Evolutionary conservation across 1,140 invertebrate genomes (phyloP).

Genomic region (Formica selysi): DNA sequence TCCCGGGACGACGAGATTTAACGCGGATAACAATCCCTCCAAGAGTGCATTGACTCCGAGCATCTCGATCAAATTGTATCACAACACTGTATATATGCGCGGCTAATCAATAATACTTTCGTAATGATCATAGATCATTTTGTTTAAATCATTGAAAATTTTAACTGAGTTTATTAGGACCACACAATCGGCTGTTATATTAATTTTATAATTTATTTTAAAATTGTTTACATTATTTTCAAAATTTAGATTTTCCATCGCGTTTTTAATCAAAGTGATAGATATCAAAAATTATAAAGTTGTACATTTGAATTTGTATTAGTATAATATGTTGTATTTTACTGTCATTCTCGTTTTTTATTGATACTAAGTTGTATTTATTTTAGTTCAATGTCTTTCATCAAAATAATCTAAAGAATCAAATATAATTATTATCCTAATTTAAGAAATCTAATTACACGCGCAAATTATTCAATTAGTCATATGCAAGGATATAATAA

Average conservation of each 20-base stretch:
- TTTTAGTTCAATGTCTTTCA: not conserved
- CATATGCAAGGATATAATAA: not conserved
- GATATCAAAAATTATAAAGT: not conserved
- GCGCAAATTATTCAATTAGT: too few species aligned
- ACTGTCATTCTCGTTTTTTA: not conserved
- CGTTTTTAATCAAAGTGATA: not conserved
- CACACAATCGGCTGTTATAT: not conserved
- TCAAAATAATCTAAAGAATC: not conserved
- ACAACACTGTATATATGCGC: not conserved
- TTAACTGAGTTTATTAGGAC: not conserved
- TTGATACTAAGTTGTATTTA: not conserved
- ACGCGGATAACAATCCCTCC: conserved; percentile 43
- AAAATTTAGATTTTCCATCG: not conserved
- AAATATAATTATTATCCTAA: not conserved
- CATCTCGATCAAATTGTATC: conserved; percentile 32
- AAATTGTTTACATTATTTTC: not conserved
- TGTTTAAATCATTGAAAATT: not conserved
- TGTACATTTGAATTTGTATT: not conserved
- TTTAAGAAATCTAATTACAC: not conserved
- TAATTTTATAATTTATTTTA: not conserved
- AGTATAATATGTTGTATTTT: too few species aligned
- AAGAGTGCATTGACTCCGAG: conserved; percentile 48
- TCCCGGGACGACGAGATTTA: conserved; percentile 67
- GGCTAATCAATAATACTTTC: not conserved
- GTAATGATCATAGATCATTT: not conserved